Evolutionary conservation across 2,797 vertebrate species (phyloP).

Genomic region (Hephaestus fuliginosus): DNA sequence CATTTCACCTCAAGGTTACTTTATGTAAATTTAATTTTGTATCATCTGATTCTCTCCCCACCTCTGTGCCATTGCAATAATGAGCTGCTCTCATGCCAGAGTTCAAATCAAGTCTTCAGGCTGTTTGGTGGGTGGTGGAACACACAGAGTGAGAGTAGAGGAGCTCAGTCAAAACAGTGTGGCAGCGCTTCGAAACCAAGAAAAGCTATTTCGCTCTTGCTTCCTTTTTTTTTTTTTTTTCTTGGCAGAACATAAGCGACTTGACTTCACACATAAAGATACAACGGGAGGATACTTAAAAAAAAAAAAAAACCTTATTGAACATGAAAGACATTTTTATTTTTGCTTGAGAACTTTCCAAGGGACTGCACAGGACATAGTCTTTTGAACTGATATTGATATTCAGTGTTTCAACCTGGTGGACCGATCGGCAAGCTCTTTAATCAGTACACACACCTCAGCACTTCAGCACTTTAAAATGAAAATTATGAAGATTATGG

Average conservation of each 20-base stretch:
- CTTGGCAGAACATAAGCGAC: constrained; percentile 26
- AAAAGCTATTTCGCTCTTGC: constrained; percentile 23
- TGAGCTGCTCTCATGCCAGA: constrained; percentile 62
- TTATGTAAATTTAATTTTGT: constrained; percentile 71
- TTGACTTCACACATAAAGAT: constrained; percentile 33
- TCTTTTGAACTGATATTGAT: constrained; percentile 16
- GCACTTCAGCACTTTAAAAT: background rate
- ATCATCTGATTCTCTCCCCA: constrained; percentile 58
- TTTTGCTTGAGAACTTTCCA: constrained; percentile 9
- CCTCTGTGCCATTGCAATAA: constrained; percentile 65
- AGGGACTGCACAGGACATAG: background rate
- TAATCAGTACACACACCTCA: constrained; percentile 6
- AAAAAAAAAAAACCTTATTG: background rate
- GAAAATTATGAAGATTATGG: constrained; percentile 13
- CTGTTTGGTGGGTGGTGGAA: constrained; percentile 54
- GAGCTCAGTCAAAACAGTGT: constrained; percentile 34
- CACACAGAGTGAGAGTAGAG: constrained; percentile 22
- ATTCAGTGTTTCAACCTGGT: constrained; percentile 1
- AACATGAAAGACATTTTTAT: background rate
- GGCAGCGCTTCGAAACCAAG: constrained; percentile 23
- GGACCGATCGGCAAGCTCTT: background rate
- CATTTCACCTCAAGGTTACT: constrained; percentile 62
- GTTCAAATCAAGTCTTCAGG: constrained; percentile 63
- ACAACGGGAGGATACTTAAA: constrained; percentile 10
- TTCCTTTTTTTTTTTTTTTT: constrained; percentile 12